Conservation (phyloP, 2,113 vertebrate species). For the Nansenia antarctica region DNA sequence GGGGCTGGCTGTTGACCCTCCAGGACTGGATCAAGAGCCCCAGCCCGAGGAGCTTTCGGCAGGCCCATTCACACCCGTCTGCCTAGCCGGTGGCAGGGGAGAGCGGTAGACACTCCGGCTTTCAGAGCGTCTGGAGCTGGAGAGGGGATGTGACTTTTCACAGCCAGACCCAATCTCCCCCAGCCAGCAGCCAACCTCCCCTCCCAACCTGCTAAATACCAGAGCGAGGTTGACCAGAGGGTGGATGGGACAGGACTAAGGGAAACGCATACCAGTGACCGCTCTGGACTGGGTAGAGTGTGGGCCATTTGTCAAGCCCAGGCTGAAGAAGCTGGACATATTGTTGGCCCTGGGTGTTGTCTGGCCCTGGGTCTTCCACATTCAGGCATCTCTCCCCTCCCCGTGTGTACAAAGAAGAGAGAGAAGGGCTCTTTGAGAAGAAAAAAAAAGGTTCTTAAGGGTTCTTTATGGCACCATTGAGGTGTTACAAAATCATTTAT, state of each 20-base stretch:
- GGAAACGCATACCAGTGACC: conserved; percentile 40
- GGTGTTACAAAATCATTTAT: no score
- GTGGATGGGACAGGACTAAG: conserved; percentile 33
- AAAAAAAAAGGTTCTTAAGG: no score
- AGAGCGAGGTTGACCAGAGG: conserved; percentile 53
- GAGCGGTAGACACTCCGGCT: conserved; percentile 57
- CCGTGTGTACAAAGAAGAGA: no score
- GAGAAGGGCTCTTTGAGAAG: no score
- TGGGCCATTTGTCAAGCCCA: conserved; percentile 15
- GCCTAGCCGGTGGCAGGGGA: conserved; percentile 41
- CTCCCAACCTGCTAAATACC: conserved; percentile 68
- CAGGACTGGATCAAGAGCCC: conserved; percentile 41
- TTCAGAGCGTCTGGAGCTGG: conserved; percentile 57
- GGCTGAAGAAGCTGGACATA: no score
- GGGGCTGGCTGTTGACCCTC: conserved; percentile 52
- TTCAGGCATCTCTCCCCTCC: no score
- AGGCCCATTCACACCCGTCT: conserved; percentile 46
- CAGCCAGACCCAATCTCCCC: conserved; percentile 61
- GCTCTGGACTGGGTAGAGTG: conserved; percentile 14
- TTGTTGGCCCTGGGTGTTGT: no score
- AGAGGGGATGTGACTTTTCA: conserved; percentile 74
- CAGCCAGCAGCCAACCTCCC: conserved; percentile 29
- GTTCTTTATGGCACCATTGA: no score
- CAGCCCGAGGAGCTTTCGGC: conserved; percentile 43
- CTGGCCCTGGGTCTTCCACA: no score